Base-by-base conservation (phyloP, 2,888 invertebrate genomes). In the Listrodromus nycthemerus region DNA sequence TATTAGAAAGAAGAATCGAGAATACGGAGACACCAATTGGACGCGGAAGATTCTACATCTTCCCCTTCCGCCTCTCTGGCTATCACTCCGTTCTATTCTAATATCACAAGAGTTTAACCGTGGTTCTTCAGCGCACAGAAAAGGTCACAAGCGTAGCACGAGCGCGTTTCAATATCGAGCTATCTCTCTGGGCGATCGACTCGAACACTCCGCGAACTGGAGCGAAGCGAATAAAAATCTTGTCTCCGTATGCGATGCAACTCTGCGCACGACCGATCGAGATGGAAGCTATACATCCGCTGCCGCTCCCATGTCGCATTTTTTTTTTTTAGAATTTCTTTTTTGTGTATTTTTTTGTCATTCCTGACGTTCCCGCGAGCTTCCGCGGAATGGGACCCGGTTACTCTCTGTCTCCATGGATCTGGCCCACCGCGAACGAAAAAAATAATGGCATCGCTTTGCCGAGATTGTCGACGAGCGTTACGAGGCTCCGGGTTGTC, bases 151-250 rank as follows among this genome's bases (percentile, higher is more conserved):
- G 16, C 50, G 65, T 65, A 61, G 65, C 67, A 74, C 37, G 58
- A 52, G 61, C 27, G 37, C 67, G 82, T 70, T 79, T 75, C 75
- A 58, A 83, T 83, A 83, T 71, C 63, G 75, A 79, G 55, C 55
- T 70, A 80, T 66, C 71, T 52, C 33, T 55, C 55, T 71, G 50
- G 79, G 70, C 71, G 80, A 71, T 80, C 83, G 79, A 79, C 79
- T 48, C 65, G 66, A 80, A 66, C 75, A 80, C 74, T 71, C 41
- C 55, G 79, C 48, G 70, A 80, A 80, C 76, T 83, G 50, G 83
- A 80, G 83, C 83, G 79, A 61, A 69, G 74, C 82, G 74, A 83
- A 83, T 80, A 80, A 83, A 83, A 83, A 83, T 69, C 63, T 74
- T 66, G 79, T 66, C 65, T 33, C 70, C 71, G 67, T 75, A 75